These are phyloP conservation scores for Cyprinodon tularosa DNA, from an alignment of 2,113 vertebrate genomes.

Conservation along the genomic window DNA sequence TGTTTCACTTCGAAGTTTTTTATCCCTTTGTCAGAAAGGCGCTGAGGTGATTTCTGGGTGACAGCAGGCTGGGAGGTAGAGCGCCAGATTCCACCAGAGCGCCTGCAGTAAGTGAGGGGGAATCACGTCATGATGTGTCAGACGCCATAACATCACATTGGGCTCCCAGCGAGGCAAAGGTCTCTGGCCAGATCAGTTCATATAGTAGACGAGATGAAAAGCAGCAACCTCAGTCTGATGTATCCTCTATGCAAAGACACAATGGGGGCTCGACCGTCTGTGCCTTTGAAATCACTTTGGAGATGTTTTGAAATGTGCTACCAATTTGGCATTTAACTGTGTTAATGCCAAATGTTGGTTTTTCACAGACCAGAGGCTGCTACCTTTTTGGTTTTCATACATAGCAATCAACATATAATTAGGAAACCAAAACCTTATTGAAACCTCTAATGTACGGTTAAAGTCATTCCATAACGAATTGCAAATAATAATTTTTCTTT, in stretches of 20 bases:
- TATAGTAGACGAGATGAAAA: constrained; percentile 64
- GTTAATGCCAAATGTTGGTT: neutral
- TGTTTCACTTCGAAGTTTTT: constrained; percentile 38
- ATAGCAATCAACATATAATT: neutral
- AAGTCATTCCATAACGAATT: too few species aligned
- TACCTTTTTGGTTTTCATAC: neutral
- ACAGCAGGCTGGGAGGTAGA: constrained; percentile 62
- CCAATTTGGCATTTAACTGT: neutral
- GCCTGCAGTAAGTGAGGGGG: constrained; percentile 41
- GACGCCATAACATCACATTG: constrained; percentile 69
- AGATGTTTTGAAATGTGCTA: neutral
- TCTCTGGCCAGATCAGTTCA: constrained; percentile 70
- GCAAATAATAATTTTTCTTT: too few species aligned
- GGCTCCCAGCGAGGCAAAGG: constrained; percentile 66
- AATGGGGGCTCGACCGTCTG: constrained; percentile 34
- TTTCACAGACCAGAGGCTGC: neutral
- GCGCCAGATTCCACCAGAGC: constrained; percentile 54
- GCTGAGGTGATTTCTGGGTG: constrained; percentile 60
- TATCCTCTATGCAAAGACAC: constrained; percentile 41
- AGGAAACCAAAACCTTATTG: too few species aligned
- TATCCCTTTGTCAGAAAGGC: constrained; percentile 32
- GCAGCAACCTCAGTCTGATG: constrained; percentile 58
- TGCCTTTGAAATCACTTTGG: constrained; percentile 1
- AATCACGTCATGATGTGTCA: constrained; percentile 64
- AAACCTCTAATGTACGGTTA: too few species aligned